Conservation (phyloP, 2,888 invertebrate genomes). For the Harpagoxenus sublaevis region DNA sequence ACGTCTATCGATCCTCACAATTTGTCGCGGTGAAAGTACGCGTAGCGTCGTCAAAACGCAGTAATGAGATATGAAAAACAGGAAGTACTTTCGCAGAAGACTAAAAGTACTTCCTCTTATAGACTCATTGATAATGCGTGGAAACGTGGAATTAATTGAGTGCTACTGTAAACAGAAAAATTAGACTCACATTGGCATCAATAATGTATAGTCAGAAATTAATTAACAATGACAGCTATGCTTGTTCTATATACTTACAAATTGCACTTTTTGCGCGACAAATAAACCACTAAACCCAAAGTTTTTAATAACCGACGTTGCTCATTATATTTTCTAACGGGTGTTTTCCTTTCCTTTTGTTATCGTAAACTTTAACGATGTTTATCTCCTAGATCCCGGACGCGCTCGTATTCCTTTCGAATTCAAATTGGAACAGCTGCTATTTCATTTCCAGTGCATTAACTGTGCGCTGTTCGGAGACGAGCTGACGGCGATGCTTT, state of each 20-base stretch:
- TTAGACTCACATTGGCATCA: not conserved
- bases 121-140: not conserved
- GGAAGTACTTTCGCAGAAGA: conserved; percentile 1
- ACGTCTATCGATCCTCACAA: conserved; percentile 56
- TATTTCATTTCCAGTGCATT: conserved; percentile 82
- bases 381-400: conserved; percentile 22
- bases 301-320: conserved; percentile 13
- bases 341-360: conserved; percentile 7
- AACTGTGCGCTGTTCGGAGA: conserved; percentile 76
- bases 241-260: not conserved
- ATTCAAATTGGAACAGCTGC: conserved; percentile 81
- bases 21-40: conserved; percentile 50
- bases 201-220: not conserved
- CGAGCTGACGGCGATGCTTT: conserved; percentile 78
- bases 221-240: not conserved
- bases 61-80: conserved; percentile 4
- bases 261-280: not conserved
- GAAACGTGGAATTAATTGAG: conserved; percentile 5
- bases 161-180: not conserved
- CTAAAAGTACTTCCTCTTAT: not conserved
- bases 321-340: not conserved
- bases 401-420: conserved; percentile 29
- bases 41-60: conserved; percentile 1
- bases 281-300: not conserved
- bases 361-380: conserved; percentile 40